Evolutionary conservation across 2,113 vertebrate genomes (phyloP), one percentile per base, ranked within the genome.

Genomic region (Proteles cristata): DNA sequence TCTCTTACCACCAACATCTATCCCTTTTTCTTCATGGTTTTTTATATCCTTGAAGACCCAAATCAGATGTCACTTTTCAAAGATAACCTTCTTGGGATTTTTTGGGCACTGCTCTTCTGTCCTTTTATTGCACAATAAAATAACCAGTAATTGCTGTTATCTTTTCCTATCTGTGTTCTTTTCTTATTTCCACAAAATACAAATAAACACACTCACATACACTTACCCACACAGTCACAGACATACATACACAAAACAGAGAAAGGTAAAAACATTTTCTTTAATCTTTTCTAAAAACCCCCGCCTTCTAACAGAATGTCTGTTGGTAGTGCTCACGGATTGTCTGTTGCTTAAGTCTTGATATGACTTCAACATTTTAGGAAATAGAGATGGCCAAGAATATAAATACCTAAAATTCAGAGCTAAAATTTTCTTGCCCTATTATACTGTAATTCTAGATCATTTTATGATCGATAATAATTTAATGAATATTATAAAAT

Each of bases 41-140:
- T 74, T 89, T 43, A 26, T 63, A 19, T 53, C 26, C 55, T 74
- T 87, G 21, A 61, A 58, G 48, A 48, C 48, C 4, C 15, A 84
- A 8, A 35, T 35, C n/a, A 48, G 28, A 45, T 84, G 31, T 58
- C 7, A 26, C 15, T 84, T 90, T 83, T 35, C 35, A 23, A 23
- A 81, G n/a, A 39, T 69, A 43, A 9, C 21, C 12, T 55, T 80
- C 21, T 53, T 85, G 11, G 12, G 5, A 31, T 11, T 66, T 90
- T 19, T 14, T 7, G 7, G 19, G 6, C 8, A 74, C 0, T 2
- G 7, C 11, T 82, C 1, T 12, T 68, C 43, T 58, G 0, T 80
- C 45, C 17, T 65, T 39, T 19, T 14, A 21, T 35, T 10, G 25
- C 17, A 73, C 26, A 81, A 4, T 45, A 85, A 61, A 73, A 66